Conservation (phyloP, 2,797 vertebrate species). For the Astyanax mexicanus region DNA sequence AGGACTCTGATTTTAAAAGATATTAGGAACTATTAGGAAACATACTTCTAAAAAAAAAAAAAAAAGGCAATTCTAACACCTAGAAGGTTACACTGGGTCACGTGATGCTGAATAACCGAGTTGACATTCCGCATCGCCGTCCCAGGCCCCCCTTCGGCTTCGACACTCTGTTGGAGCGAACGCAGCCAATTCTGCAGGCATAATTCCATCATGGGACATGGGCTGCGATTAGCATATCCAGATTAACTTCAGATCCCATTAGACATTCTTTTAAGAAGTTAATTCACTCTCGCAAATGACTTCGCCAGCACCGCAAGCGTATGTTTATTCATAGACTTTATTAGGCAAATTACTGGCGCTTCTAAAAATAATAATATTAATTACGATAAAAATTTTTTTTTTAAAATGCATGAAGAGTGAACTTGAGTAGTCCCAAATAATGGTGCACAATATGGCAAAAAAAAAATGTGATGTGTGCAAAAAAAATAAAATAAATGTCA, state of each 20-base stretch:
- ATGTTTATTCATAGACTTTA: constrained; percentile 40
- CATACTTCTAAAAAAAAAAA: constrained; percentile 63
- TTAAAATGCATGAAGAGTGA: neutral
- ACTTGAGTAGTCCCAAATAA: no score
- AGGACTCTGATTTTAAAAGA: constrained; percentile 4
- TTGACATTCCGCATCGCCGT: constrained; percentile 77
- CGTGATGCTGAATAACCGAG: constrained; percentile 74
- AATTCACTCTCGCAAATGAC: constrained; percentile 66
- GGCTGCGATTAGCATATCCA: constrained; percentile 80
- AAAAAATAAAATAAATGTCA: no score
- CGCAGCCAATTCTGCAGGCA: constrained; percentile 58
- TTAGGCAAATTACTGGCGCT: constrained; percentile 34
- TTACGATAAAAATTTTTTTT: neutral
- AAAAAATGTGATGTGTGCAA: no score
- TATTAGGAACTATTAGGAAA: constrained; percentile 57
- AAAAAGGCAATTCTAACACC: neutral
- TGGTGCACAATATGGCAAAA: no score
- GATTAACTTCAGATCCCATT: constrained; percentile 82
- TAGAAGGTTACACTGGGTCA: neutral
- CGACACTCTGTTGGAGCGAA: constrained; percentile 73
- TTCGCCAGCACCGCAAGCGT: constrained; percentile 26
- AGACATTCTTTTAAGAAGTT: constrained; percentile 70
- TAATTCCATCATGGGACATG: constrained; percentile 45
- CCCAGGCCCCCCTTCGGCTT: constrained; percentile 75
- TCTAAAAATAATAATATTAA: neutral